A percentile compares a stretch with the other conserved stretches of the same genome.
phyloP scores from a whole-genome alignment of 2,113 vertebrate genomes.

The Gadus chalcogrammus region DNA sequence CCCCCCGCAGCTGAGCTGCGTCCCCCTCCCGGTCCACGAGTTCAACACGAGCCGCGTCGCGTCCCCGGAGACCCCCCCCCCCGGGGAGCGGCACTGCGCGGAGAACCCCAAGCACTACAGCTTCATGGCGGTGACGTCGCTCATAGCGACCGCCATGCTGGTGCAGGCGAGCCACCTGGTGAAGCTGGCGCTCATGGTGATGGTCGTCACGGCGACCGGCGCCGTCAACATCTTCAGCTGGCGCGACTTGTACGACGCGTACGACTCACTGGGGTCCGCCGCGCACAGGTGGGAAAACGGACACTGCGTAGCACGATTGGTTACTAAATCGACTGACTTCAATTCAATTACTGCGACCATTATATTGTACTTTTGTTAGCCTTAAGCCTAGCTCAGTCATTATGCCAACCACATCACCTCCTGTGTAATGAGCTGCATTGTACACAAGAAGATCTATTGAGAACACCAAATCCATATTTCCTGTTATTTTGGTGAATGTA shows the following conservation, averaged over 20 bases:
- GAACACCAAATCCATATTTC: no score
- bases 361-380: no score
- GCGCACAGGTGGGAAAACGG: conserved; percentile 72
- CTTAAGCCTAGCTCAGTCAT: no score
- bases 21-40: conserved; percentile 62
- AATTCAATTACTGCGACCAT: no score
- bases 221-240: conserved; percentile 87
- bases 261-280: conserved; percentile 76
- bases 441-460: no score
- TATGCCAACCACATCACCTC: no score
- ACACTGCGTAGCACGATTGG: not conserved
- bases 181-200: conserved; percentile 89
- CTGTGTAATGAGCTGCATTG: no score
- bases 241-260: conserved; percentile 83
- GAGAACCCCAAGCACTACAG: conserved; percentile 89
- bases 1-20: conserved; percentile 81
- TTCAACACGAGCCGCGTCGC: conserved; percentile 65
- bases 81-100: conserved; percentile 65
- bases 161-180: conserved; percentile 95
- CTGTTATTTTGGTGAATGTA: no score
- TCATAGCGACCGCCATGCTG: conserved; percentile 88
- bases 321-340: not conserved
- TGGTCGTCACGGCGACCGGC: conserved; percentile 77
- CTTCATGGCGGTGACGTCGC: conserved; percentile 83
- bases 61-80: conserved; percentile 36